These are phyloP conservation scores for Drosophila lowei DNA, from an alignment of 1,140 invertebrate genomes.

Conservation along the genomic window DNA sequence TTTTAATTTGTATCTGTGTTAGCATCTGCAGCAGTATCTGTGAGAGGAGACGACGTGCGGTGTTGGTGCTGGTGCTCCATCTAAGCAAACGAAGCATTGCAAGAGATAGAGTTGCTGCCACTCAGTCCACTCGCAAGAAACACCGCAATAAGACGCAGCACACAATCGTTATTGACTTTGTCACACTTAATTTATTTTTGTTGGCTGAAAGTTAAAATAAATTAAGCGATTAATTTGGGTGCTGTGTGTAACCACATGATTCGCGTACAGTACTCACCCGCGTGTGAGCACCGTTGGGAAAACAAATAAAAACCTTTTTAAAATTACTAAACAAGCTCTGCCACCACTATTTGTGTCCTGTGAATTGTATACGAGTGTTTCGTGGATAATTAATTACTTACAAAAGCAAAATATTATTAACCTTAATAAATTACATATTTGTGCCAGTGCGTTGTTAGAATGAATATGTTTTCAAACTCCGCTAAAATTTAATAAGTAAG, in stretches of 20 bases:
- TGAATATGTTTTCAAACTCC: no score
- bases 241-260: neutral
- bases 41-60: conserved; percentile 6
- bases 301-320: no score
- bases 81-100: conserved; percentile 63
- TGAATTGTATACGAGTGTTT: no score
- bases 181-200: conserved; percentile 41
- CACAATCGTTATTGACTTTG: conserved; percentile 47
- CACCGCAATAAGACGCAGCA: conserved; percentile 54
- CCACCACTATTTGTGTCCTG: no score
- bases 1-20: conserved; percentile 35
- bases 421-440: neutral
- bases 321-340: no score
- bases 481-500: neutral
- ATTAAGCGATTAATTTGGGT: conserved; percentile 28
- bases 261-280: conserved; percentile 5
- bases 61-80: conserved; percentile 46
- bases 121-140: conserved; percentile 63
- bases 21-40: conserved; percentile 43
- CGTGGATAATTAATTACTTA: neutral
- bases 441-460: neutral
- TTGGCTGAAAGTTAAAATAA: conserved; percentile 34
- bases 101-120: conserved; percentile 54
- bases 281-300: neutral
- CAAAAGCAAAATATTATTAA: neutral